Percentiles rank a stretch among this genome's conserved stretches.
phyloP scores from a whole-genome alignment of 2,888 invertebrate genomes.

The Opisthograptis luteolata region DNA sequence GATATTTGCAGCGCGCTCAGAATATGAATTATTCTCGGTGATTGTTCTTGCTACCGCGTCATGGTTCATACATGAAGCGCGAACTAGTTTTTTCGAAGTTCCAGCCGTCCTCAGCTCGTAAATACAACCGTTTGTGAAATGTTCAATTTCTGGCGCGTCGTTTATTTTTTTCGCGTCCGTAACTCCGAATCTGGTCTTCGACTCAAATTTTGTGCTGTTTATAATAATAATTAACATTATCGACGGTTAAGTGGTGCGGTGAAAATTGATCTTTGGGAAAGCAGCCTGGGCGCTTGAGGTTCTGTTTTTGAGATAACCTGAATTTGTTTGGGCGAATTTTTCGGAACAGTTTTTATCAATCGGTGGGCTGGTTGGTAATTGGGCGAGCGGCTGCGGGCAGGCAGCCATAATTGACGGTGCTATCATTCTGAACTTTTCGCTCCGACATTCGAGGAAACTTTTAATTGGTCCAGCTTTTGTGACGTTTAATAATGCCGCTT shows the following conservation, averaged over 20 bases:
- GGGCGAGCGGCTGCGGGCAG: conserved; percentile 66
- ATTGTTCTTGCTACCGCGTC: conserved; percentile 80
- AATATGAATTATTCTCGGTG: conserved; percentile 83
- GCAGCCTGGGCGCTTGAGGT: conserved; percentile 33
- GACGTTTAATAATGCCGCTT: conserved; percentile 77
- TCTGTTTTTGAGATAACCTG: conserved; percentile 60
- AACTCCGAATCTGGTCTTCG: conserved; percentile 49
- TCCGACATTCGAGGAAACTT: conserved; percentile 80
- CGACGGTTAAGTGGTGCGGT: conserved; percentile 56
- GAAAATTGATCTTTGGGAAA: conserved; percentile 60
- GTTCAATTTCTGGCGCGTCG: conserved; percentile 59
- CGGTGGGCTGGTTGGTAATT: conserved; percentile 73
- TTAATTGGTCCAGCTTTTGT: conserved; percentile 81
- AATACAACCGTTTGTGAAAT: conserved; percentile 70
- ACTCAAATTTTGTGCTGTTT: conserved; percentile 59
- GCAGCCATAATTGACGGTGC: conserved; percentile 78
- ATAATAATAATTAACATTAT: conserved; percentile 72
- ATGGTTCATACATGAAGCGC: conserved; percentile 84
- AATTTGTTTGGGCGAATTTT: conserved; percentile 78
- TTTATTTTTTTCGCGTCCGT: conserved; percentile 52
- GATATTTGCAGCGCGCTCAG: conserved; percentile 80
- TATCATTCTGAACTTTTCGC: conserved; percentile 79
- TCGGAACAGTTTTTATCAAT: conserved; percentile 80
- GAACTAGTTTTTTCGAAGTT: conserved; percentile 77
- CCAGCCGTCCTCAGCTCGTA: conserved; percentile 60